Conservation (phyloP, 2,888 invertebrate genomes). For the Limnephilus auricula region DNA sequence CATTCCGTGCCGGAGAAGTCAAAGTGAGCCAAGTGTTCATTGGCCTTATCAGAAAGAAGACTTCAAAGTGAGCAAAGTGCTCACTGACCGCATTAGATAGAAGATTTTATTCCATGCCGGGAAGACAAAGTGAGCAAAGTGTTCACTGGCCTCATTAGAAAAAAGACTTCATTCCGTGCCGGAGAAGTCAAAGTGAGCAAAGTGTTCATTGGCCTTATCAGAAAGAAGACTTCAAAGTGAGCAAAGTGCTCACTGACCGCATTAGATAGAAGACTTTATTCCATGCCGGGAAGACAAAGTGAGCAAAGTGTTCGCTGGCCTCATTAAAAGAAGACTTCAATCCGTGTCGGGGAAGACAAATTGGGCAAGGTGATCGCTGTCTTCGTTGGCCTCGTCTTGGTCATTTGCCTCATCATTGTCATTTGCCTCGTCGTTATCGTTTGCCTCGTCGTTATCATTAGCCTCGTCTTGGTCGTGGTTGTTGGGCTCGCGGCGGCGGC, state of each 20-base stretch:
- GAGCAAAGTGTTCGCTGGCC: neutral
- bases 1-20: too few relatives aligned
- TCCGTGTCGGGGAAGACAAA: conserved; percentile 27
- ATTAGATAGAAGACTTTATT: neutral
- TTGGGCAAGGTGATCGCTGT: conserved; percentile 18
- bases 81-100: too few relatives aligned
- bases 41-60: too few relatives aligned
- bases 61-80: too few relatives aligned
- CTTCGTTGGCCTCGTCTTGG: conserved; percentile 44
- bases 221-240: too few relatives aligned
- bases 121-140: neutral
- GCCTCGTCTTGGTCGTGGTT: conserved; percentile 38
- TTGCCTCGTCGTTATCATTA: conserved; percentile 19
- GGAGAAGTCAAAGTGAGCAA: too few relatives aligned
- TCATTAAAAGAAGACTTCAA: neutral
- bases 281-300: neutral
- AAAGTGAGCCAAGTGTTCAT: too few relatives aligned
- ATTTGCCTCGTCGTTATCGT: conserved; percentile 43
- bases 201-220: too few relatives aligned
- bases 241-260: too few relatives aligned
- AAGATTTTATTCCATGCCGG: neutral
- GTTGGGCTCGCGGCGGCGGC: conserved; percentile 36
- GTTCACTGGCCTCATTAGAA: neutral
- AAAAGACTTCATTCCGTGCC: too few relatives aligned
- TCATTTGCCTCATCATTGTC: conserved; percentile 34